Evolutionary conservation across 2,797 vertebrate genomes (phyloP), one percentile per base, ranked within the genome.

Genomic region (Pseudopleuronectes americanus): DNA sequence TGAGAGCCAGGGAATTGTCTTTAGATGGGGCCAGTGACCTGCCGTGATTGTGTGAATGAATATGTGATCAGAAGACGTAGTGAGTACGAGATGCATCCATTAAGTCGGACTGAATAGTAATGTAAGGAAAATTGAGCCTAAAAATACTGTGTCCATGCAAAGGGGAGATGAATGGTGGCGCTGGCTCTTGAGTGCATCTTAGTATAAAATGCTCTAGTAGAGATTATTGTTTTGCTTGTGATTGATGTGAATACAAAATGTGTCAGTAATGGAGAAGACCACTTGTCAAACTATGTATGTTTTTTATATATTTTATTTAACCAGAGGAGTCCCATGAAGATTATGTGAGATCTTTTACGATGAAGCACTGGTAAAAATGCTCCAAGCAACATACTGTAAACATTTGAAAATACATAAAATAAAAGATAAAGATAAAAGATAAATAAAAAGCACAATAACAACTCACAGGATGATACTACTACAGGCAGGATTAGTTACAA

Each of bases 11-110:
- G 65, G 74, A 64, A 72, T 72, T 72, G 75, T 76, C 69, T 76
- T 66, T 26, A 68, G 69, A 89, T 74, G 70, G 71, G 86, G 81
- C 68, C 71, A 64, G 48, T 75, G 84, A 81, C 81, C 87, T 79
- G 68, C 70, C 51, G 45, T 52, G 76, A 79, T 71, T 82, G 77
- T 75, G 64, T 72, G 82, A 84, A 79, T 79, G 71, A 77, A 84
- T 83, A 79, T 68, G 33, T 41, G 78, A 84, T 83, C 76, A 67
- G 73, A 74, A 49, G 72, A 79, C 67, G 72, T 56, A 67, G 65
- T 19, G 24, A 69, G 82, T 59, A 71, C 74, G 63, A 43, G 61
- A 60, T 68, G 51, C 60, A 69, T 79, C 81, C 80, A 85, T 83
- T 79, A 73, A 53, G 60, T 47, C 24, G 0, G 7, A 48, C 68